Evolutionary conservation across 2,888 invertebrate species (phyloP).

Genomic region (Leptarthrus brevirostris): DNA sequence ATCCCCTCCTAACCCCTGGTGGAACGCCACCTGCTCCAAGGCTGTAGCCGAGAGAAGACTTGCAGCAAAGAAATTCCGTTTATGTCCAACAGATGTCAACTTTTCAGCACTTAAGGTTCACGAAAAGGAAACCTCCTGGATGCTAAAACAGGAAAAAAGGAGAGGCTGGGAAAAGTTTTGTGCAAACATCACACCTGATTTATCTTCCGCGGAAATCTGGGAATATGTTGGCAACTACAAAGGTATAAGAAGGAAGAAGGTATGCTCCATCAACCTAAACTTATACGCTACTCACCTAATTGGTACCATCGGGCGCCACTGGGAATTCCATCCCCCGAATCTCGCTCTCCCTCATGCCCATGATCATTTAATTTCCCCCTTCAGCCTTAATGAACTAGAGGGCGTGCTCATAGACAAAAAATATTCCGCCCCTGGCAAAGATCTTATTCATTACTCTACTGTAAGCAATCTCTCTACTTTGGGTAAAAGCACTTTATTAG

Average conservation of each 20-base stretch:
- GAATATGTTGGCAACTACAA: neutral
- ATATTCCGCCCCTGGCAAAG: neutral
- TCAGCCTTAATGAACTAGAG: neutral
- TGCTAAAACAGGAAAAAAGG: neutral
- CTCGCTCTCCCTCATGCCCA: neutral
- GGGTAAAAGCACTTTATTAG: too few species aligned
- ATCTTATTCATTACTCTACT: neutral
- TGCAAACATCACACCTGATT: neutral
- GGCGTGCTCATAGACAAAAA: neutral
- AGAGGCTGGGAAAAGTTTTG: neutral
- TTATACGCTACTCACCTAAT: neutral
- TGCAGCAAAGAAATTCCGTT: too few species aligned
- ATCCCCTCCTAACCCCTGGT: too few species aligned
- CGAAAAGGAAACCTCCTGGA: neutral
- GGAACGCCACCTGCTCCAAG: neutral
- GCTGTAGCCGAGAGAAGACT: neutral
- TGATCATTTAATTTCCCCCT: neutral
- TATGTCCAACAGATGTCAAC: too few species aligned
- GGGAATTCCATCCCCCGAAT: neutral
- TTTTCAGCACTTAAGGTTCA: neutral
- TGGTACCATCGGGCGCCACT: neutral
- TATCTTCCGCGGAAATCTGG: neutral
- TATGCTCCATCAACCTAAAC: neutral
- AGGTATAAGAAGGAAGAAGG: neutral
- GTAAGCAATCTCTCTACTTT: neutral